Base-by-base conservation (phyloP, 2,113 vertebrate species). In the Potamarius usumacintae region DNA sequence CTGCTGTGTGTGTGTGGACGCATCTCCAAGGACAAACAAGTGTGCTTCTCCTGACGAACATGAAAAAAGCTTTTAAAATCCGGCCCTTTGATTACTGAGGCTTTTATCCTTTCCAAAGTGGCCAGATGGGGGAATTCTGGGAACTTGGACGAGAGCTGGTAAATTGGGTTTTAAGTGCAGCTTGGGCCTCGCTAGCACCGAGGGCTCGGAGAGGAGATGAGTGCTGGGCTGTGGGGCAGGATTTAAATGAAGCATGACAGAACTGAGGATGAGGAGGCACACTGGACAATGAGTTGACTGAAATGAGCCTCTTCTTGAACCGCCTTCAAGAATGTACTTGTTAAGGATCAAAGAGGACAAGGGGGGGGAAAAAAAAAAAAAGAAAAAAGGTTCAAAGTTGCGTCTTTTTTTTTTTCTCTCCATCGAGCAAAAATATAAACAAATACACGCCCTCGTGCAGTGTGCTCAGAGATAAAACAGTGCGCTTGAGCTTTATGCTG, bases 181-280 rank as follows among this genome's bases (percentile, higher is more conserved):
- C 76, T 80, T 12, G 55, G 65, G 50, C 81, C 48, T 18, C 60
- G 74, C 83, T 82, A 74, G 53, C 65, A 67, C 72, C 12, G 82
- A 48, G 87, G 82, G 79, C 78, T 87, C 55, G n/a, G 30, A 80
- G 69, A 50, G n/a, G 30, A 80, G 69, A 50, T 7, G 76, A 74
- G 83, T 81, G 79, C 50, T 58, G 82, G 57, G 85, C 82, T 78
- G 84, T 67, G 65, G 86, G 63, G 14, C 72, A 55, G 84, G 55
- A 60, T 71, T 69, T 82, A 83, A 86, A 90, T 90, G 87, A 87
- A 76, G 63, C 83, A 87, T 84, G 86, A 90, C 83, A 87, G 79
- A 89, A 85, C 84, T 85, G 63, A 91, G 77, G 82, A 88, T 89
- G 84, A 90, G 82, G 65, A 87, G 84, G 81, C 82, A 90, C 81